Evolutionary conservation across 1,140 invertebrate species (phyloP).

Genomic region (Delia radicum): DNA sequence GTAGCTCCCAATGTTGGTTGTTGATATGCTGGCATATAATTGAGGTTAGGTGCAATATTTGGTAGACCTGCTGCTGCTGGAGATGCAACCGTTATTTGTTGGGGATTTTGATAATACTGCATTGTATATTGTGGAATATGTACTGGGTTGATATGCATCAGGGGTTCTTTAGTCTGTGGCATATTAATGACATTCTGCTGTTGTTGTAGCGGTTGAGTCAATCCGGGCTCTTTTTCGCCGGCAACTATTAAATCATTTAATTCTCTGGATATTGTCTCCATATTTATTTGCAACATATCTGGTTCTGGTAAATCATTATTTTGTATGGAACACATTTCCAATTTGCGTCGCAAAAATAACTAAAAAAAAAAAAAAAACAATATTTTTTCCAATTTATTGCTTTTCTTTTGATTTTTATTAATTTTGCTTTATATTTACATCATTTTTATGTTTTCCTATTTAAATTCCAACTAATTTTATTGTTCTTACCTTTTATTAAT

Average conservation of each 20-base stretch:
- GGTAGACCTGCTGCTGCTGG: not conserved
- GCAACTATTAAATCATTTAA: conserved; percentile 22
- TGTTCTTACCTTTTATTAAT: too few species aligned
- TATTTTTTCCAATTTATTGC: too few species aligned
- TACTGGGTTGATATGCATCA: not conserved
- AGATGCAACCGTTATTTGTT: not conserved
- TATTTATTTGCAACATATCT: conserved; percentile 15
- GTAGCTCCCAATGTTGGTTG: not conserved
- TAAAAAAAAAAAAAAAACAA: too few species aligned
- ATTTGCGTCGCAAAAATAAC: too few species aligned
- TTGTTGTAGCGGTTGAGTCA: not conserved
- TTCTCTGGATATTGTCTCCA: conserved; percentile 23
- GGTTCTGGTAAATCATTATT: not conserved
- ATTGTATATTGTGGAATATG: too few species aligned
- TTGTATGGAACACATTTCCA: not conserved
- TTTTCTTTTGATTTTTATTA: too few species aligned
- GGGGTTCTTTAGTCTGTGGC: not conserved
- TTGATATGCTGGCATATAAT: not conserved
- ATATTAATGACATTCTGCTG: not conserved
- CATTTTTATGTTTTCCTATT: too few species aligned
- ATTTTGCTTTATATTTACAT: too few species aligned
- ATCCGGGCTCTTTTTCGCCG: not conserved
- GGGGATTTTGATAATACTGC: not conserved
- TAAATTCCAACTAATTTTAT: too few species aligned
- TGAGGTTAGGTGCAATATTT: not conserved